Percentiles rank a stretch among this genome's conserved stretches.
These are phyloP conservation scores for Oceanodroma tethys DNA, from an alignment of 2,113 vertebrate species.

Conservation along the genomic window DNA sequence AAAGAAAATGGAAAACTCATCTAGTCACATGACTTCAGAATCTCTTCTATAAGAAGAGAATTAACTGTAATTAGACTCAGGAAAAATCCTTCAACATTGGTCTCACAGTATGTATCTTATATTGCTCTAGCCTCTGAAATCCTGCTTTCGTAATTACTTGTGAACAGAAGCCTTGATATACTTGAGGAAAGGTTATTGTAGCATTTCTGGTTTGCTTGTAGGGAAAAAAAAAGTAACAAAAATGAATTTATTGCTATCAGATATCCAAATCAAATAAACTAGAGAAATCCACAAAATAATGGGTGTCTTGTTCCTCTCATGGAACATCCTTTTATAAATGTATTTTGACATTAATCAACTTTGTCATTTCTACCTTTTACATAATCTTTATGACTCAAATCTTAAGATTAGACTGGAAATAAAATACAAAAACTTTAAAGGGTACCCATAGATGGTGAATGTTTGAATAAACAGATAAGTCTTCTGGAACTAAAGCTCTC, in stretches of 20 bases:
- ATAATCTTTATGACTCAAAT: slow-evolving; percentile 9
- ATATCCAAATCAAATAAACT: slow-evolving; percentile 56
- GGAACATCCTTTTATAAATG: slow-evolving; percentile 23
- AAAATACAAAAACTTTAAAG: background rate
- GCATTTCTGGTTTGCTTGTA: background rate
- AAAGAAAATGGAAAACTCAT: background rate
- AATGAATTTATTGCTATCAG: slow-evolving; percentile 5
- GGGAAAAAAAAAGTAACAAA: background rate
- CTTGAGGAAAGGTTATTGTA: background rate
- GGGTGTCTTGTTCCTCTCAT: background rate
- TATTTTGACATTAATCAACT: slow-evolving; percentile 11
- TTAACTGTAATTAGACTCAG: background rate
- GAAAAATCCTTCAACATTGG: background rate
- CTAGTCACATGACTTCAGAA: background rate
- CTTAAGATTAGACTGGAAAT: background rate
- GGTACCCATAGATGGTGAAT: background rate
- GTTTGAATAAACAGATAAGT: background rate
- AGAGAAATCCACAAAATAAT: slow-evolving; percentile 46
- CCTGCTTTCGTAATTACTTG: background rate
- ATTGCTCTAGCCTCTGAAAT: background rate
- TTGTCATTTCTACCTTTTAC: slow-evolving; percentile 6
- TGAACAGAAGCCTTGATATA: background rate
- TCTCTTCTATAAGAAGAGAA: background rate
- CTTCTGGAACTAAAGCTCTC: background rate
- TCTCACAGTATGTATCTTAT: background rate